Evolutionary conservation across 1,140 invertebrate genomes (phyloP), one percentile per base, ranked within the genome.

Genomic region (Leptopilina clavipes): DNA sequence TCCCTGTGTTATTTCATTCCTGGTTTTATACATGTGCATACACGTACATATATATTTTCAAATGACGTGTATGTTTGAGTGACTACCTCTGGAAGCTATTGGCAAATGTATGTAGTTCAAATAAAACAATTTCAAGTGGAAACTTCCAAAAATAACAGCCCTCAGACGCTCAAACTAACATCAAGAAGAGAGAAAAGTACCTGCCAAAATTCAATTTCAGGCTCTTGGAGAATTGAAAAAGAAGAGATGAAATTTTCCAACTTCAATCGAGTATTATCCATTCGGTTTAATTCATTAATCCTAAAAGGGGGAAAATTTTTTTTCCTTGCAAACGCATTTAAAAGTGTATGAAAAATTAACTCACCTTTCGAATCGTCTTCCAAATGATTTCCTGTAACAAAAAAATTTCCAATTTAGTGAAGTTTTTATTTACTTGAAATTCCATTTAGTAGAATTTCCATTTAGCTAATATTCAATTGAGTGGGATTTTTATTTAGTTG

Each of bases 51-150:
- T 40, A 31, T 65, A 8, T 65, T 65, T 22, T 25, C 25, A 65
- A 65, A 65, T 65, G 22, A 65, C 7, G 59, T 65, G 59, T 14
- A 65, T 65, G 59, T 65, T 65, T 65, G 56, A 59, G 56, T 59
- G 59, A 65, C 59, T 65, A 65, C 22, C 59, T 65, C 59, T 65
- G 59, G 59, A 65, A 65, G 59, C 59, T 65, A 65, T 65, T 31
- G 59, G 59, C 59, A 31, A 31, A 65, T 65, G 19, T 31, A 65
- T 25, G 59, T 52, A 52, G 48, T 65, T 65, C 2, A 65, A 65
- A 65, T 65, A 65, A 65, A 37, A 65, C 25, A 65, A 65, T 37
- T 65, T 65, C 59, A 65, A 65, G 59, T 65, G 59, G 59, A 65
- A 65, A 65, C 59, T 65, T 65, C 59, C 59, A 31, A 65, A 65